Evolutionary conservation across 1,140 invertebrate species (phyloP), one percentile per base, ranked within the genome.

Genomic region (Helicoverpa armigera): DNA sequence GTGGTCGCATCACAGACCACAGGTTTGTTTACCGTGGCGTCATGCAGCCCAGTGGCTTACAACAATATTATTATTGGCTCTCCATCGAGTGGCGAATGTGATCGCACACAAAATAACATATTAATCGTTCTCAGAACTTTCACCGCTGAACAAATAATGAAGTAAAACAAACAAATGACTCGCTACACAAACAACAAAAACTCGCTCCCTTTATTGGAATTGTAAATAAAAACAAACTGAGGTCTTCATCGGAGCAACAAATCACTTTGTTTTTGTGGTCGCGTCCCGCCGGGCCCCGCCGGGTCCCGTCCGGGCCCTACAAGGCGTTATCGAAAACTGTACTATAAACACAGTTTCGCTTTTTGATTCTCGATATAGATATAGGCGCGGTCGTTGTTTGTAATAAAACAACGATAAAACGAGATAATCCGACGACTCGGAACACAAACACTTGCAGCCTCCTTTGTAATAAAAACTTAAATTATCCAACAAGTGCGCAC

Each of bases 171-270:
- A 79, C 77, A 85, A 85, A 82, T 80, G 54, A 65, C 51, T 65
- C 72, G 51, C 74, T 84, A 80, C 75, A 67, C 61, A 61, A 77
- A 79, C 54, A 80, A 75, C 74, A 77, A 76, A 70, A 70, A 53
- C 54, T 56, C 14, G n/a, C 14, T 14, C 1, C 60, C 50, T 31
- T 78, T 79, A 80, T 86, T 80, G 76, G 73, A 76, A 81, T 79
- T 83, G 82, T 83, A 79, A 89, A 90, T 82, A 91, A 91, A 89
- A 91, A 90, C 86, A 89, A 86, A 82, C 84, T 86, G 82, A 87
- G 85, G 82, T 85, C 85, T 89, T 87, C 88, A 88, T 90, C 84
- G 83, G 82, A 85, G 78, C 86, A 86, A 91, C 90, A 91, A 90
- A 90, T 91, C 87, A 90, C 83, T 90, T 83, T 79, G 84, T 90